Base-by-base conservation (phyloP, 2,888 invertebrate genomes). In the Syrista parreyssii region DNA sequence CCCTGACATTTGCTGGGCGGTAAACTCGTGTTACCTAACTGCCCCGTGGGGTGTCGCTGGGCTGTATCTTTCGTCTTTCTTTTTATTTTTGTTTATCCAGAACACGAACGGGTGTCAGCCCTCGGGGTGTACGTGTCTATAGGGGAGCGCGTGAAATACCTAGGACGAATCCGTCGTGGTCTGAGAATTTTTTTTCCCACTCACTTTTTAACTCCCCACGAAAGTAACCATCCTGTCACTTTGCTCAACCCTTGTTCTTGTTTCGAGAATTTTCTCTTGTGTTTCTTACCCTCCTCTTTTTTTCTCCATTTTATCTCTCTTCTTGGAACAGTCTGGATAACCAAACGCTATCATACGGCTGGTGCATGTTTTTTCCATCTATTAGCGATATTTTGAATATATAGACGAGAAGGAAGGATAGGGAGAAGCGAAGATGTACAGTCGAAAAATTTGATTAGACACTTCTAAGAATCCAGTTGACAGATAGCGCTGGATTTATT, bases 31-130 rank as follows among this genome's bases (percentile, higher is more conserved):
- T 71, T 33, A 23, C 71, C 33, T 36, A 31, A 33, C 33, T 12
- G 33, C 71, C 32, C 71, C 23, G 71, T 33, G 71, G 71, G 71
- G 71, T 71, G 71, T 71, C 55, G 55, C 9, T 55, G 55, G 23
- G 55, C 55, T 55, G 55, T 23, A 55, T 55, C 31, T 33, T 71
- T 33, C 71, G 31, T 32, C 31, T 32, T 71, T 71, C 23, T 23
- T 71, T 33, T 31, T 33, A 71, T 71, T 71, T 71, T 33, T 71
- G 71, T 71, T 71, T 71, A 33, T 31, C 32, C 71, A 33, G 71
- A 71, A 71, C 71, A 71, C 32, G 71, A 32, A 31, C 31, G 71
- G 71, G 71, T 31, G 71, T 71, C 71, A 71, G 31, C 31, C 71
- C 33, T 33, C 12, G 4, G 55, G 71, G 33, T 71, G 71, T 71